Conservation (phyloP, 1,140 invertebrate genomes). For the Pogonus chalceus region DNA sequence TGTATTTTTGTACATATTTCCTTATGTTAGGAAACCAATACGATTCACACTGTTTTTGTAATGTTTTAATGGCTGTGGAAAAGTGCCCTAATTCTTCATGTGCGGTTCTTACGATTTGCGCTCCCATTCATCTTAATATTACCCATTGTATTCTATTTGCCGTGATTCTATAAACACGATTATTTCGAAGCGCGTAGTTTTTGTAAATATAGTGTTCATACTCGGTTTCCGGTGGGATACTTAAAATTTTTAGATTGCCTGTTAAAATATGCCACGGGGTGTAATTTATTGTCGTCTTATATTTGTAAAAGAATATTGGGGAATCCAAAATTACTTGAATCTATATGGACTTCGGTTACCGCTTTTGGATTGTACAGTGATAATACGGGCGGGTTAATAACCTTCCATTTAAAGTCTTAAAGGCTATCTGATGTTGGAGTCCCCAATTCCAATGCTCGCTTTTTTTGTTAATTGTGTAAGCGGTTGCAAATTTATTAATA, state of each 20-base stretch:
- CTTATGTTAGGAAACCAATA: too few species aligned
- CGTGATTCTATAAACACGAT: too few species aligned
- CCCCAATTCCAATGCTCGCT: slow-evolving; percentile 28
- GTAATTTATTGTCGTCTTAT: neutral
- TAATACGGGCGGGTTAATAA: slow-evolving; percentile 10
- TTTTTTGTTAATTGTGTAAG: slow-evolving; percentile 28
- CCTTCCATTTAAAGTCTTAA: slow-evolving; percentile 19
- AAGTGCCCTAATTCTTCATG: too few species aligned
- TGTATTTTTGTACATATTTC: too few species aligned
- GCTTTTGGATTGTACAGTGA: neutral
- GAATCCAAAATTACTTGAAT: neutral
- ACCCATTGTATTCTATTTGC: too few species aligned
- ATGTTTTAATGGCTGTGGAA: too few species aligned
- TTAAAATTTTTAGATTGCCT: neutral
- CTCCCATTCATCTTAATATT: too few species aligned
- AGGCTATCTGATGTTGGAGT: slow-evolving; percentile 24
- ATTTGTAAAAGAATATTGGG: neutral
- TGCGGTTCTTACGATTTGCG: too few species aligned
- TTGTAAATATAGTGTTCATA: too few species aligned
- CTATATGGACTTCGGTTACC: neutral
- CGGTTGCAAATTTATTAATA: slow-evolving; percentile 28
- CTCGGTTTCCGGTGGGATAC: too few species aligned
- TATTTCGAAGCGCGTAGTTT: too few species aligned
- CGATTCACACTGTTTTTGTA: too few species aligned
- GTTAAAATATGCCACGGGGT: neutral